Conservation (phyloP, 2,888 invertebrate species). For the Lamproptera curius region DNA sequence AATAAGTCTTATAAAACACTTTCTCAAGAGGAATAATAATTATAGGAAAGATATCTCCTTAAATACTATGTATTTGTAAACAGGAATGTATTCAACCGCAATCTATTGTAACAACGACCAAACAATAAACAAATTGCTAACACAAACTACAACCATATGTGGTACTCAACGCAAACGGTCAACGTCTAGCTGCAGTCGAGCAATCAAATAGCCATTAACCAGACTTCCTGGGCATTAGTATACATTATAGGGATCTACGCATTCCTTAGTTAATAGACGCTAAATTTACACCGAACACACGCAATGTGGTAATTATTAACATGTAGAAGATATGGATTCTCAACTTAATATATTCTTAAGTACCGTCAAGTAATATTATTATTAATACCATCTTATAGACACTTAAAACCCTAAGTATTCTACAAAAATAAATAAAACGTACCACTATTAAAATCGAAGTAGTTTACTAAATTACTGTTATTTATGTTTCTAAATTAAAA, state of each 20-base stretch:
- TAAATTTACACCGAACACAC: not conserved
- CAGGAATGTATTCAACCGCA: no score
- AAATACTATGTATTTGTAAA: no score
- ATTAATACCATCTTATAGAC: no score
- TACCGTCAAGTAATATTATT: no score
- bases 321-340: not conserved
- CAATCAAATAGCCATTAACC: conserved; percentile 15
- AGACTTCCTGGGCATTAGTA: conserved; percentile 2
- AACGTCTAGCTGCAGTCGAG: not conserved
- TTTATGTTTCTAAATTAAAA: no score
- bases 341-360: no score
- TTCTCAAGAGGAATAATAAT: not conserved
- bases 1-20: not conserved
- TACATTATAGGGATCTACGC: conserved; percentile 2
- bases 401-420: no score
- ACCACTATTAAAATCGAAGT: no score
- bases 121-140: not conserved
- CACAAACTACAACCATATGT: not conserved
- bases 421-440: no score
- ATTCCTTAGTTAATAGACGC: conserved; percentile 7
- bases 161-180: not conserved
- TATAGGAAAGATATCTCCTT: not conserved
- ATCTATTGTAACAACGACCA: no score
- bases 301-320: not conserved
- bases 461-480: no score